These are phyloP conservation scores for Cassiopea andromeda DNA, from an alignment of 30 jellyfish, hydroid and myxozoan species.

Conservation along the genomic window DNA sequence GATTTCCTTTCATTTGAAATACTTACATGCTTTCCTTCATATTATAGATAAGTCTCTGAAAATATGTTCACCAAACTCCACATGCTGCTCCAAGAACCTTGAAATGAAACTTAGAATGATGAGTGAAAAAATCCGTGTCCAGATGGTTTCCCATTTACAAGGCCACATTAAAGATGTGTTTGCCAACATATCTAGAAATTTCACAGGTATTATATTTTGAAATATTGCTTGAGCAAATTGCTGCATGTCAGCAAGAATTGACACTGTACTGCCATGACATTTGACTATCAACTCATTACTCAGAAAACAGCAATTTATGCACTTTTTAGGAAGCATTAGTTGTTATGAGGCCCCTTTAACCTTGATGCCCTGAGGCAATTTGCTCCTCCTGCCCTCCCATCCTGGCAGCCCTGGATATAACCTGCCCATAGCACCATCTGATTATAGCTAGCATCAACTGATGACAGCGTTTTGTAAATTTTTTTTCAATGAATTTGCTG, in stretches of 20 bases:
- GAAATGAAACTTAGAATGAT: constrained; percentile 52
- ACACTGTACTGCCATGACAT: neutral
- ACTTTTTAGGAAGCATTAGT: too few relatives aligned
- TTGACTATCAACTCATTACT: too few relatives aligned
- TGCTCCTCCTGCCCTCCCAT: too few relatives aligned
- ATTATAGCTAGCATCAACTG: too few relatives aligned
- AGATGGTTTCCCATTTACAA: constrained; percentile 38
- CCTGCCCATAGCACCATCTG: too few relatives aligned
- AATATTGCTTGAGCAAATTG: neutral
- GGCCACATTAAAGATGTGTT: constrained; percentile 48
- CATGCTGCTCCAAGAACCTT: constrained; percentile 76
- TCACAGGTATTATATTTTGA: constrained; percentile 59
- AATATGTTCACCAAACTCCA: constrained; percentile 49
- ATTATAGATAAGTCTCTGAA: neutral
- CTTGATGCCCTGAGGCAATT: too few relatives aligned
- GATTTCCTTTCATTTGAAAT: neutral
- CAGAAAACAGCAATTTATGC: too few relatives aligned
- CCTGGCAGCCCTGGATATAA: too few relatives aligned
- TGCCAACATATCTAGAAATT: constrained; percentile 47
- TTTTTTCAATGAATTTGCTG: too few relatives aligned
- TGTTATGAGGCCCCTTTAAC: too few relatives aligned
- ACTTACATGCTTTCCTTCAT: neutral
- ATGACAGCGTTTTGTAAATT: too few relatives aligned
- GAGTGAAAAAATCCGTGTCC: constrained; percentile 62
- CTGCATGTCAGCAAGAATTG: neutral